phyloP scores from a whole-genome alignment of 2,113 vertebrate genomes.

The Otolemur garnettii region DNA sequence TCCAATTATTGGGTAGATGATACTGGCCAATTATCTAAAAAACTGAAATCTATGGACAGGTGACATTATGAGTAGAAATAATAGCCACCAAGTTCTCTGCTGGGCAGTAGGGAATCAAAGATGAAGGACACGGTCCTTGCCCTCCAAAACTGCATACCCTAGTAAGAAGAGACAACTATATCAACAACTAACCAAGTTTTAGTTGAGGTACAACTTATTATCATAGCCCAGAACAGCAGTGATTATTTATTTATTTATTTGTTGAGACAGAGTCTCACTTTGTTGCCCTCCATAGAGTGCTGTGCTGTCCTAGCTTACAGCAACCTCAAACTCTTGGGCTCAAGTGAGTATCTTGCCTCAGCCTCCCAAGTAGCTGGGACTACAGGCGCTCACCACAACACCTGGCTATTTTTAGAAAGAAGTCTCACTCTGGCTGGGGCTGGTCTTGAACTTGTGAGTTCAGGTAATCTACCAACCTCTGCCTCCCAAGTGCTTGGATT shows the following conservation, averaged over 20 bases:
- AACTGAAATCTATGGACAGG: background rate
- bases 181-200: background rate
- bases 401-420: no score
- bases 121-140: background rate
- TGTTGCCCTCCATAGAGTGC: no score
- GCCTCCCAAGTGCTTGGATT: no score
- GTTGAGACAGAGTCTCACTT: no score
- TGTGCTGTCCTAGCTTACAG: no score
- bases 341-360: no score
- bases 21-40: background rate
- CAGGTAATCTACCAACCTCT: no score
- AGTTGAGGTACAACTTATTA: background rate
- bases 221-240: background rate
- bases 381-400: no score
- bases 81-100: background rate
- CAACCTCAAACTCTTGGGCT: no score
- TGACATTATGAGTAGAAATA: background rate
- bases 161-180: background rate
- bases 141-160: background rate
- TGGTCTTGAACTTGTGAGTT: no score
- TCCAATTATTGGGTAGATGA: background rate
- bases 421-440: no score
- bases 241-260: background rate
- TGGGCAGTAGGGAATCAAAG: background rate
- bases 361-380: no score